Percentiles rank a stretch among this genome's conserved stretches.
These are phyloP conservation scores for Sula dactylatra DNA, from an alignment of 2,113 vertebrate species.

Conservation along the genomic window DNA sequence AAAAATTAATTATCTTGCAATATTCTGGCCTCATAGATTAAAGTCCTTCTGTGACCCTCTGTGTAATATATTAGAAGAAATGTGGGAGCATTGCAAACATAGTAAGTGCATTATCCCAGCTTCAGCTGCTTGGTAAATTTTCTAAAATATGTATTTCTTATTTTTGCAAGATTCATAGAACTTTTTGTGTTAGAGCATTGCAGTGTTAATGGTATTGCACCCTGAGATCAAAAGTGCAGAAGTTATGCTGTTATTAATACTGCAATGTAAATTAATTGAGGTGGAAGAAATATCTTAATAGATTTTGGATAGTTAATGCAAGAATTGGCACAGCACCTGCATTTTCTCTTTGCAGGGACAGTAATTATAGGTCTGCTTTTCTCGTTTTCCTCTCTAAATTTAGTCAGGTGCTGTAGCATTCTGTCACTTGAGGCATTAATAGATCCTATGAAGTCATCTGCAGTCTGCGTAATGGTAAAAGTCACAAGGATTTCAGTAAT, in stretches of 20 bases:
- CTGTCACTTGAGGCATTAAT: neutral
- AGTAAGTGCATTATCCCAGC: neutral
- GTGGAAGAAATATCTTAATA: neutral
- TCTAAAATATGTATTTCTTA: neutral
- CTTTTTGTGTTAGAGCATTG: neutral
- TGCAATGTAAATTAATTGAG: neutral
- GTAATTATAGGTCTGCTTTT: constrained; percentile 1
- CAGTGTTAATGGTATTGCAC: neutral
- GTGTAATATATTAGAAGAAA: neutral
- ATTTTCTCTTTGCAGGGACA: neutral
- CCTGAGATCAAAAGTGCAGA: neutral
- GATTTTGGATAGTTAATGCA: constrained; percentile 12
- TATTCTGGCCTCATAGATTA: neutral
- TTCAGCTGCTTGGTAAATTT: neutral
- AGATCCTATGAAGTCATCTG: neutral
- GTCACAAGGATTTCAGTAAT: neutral
- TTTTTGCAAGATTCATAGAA: neutral
- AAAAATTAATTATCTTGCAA: neutral
- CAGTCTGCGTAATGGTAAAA: neutral
- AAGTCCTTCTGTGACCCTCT: neutral
- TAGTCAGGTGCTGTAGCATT: neutral
- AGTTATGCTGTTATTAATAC: neutral
- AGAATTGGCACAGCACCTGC: neutral
- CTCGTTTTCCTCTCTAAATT: neutral
- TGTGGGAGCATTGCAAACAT: neutral